Evolutionary conservation across 2,888 invertebrate genomes (phyloP).

Genomic region (Cerastis leucographa): DNA sequence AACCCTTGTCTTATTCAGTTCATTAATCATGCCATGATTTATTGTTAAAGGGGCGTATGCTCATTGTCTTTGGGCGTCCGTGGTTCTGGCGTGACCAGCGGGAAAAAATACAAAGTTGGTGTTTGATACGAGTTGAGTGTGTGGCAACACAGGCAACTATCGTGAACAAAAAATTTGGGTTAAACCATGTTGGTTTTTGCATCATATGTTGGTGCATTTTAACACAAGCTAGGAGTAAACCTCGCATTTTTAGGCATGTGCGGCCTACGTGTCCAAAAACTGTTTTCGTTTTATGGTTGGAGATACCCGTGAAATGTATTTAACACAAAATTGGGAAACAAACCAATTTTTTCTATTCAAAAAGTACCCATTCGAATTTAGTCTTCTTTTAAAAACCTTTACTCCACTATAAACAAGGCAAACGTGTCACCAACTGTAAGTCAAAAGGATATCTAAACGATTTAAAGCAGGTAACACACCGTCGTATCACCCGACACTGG

Average conservation of each 20-base stretch:
- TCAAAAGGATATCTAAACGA: constrained; percentile 11
- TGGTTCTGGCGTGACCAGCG: constrained; percentile 58
- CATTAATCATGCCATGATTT: constrained; percentile 88
- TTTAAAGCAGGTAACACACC: constrained; percentile 27
- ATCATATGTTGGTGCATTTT: constrained; percentile 37
- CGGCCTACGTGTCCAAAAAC: constrained; percentile 27
- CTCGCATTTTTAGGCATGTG: neutral
- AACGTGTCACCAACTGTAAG: constrained; percentile 4
- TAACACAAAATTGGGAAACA: neutral
- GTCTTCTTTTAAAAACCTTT: neutral
- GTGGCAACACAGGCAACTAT: constrained; percentile 57
- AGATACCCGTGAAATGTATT: constrained; percentile 31
- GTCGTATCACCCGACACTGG: constrained; percentile 9
- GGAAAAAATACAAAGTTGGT: constrained; percentile 58
- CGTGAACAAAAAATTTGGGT: constrained; percentile 46
- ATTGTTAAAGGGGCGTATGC: constrained; percentile 79
- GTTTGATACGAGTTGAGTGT: constrained; percentile 52
- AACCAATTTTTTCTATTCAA: too few relatives aligned
- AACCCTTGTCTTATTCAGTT: constrained; percentile 75
- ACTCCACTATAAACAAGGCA: neutral
- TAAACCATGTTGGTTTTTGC: constrained; percentile 35
- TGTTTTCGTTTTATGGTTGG: constrained; percentile 13
- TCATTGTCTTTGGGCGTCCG: constrained; percentile 67
- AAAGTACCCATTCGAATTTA: neutral
- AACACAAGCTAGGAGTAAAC: constrained; percentile 11